phyloP scores from a whole-genome alignment of 2,113 vertebrate genomes.

The Nymphicus hollandicus region DNA sequence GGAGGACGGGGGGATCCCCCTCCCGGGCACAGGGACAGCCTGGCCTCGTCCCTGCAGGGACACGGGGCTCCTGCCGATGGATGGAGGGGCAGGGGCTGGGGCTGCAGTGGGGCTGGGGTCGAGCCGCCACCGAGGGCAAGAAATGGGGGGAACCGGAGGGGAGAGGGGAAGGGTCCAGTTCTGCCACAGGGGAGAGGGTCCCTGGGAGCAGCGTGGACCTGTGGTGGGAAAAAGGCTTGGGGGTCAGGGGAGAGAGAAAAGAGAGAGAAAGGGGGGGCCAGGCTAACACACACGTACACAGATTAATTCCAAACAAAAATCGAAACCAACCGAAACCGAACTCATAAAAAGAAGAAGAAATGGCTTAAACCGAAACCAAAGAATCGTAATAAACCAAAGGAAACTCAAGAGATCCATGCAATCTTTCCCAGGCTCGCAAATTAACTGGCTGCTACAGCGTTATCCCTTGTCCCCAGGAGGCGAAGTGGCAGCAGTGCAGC shows the following conservation, averaged over 20 bases:
- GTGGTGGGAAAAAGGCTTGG: constrained; percentile 15
- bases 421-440: constrained; percentile 83
- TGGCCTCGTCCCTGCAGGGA: not conserved
- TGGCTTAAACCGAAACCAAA: constrained; percentile 74
- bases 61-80: not conserved
- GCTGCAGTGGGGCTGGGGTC: not conserved
- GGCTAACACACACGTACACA: constrained; percentile 73
- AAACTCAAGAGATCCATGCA: constrained; percentile 79
- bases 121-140: not conserved
- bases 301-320: constrained; percentile 69
- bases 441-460: constrained; percentile 76
- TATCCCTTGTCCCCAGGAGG: constrained; percentile 79
- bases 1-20: not conserved
- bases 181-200: not conserved
- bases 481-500: not conserved
- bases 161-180: not conserved
- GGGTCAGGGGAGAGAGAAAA: constrained; percentile 1
- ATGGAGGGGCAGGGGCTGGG: not conserved
- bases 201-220: constrained; percentile 25
- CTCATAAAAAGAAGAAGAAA: constrained; percentile 73
- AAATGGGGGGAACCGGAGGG: not conserved
- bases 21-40: constrained; percentile 13
- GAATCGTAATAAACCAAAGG: constrained; percentile 75
- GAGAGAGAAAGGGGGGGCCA: constrained; percentile 49
- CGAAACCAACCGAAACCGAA: constrained; percentile 69